Evolutionary conservation across 2,797 vertebrate species (phyloP), one percentile per base, ranked within the genome.

Genomic region (Lacerta agilis): DNA sequence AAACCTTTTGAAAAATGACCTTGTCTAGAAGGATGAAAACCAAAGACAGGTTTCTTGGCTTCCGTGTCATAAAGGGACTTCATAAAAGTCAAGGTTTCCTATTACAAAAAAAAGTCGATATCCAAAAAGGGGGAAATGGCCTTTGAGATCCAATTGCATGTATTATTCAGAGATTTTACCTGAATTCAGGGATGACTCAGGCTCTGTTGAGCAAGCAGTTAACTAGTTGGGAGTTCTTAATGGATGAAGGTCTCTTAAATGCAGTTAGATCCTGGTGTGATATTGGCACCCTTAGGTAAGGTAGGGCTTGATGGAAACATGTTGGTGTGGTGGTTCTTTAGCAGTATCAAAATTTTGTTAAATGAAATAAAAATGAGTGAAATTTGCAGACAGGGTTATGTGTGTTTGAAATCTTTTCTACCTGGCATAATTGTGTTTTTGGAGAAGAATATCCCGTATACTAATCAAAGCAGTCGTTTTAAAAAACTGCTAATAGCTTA

Each of bases 51-150:
- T 91, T 93, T 92, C 95, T 89, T 94, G 94, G 87, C 89, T 95
- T 92, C 93, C 55, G 94, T 87, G 89, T 96, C 95, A 96, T 96
- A 97, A 96, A 95, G 95, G 94, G 88, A 86, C 94, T 93, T 96
- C 97, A 97, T 96, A 96, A 97, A 97, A 96, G 93, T 94, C 94
- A 93, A 93, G 91, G 92, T 94, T 97, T 90, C 95, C 90, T 93
- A 90, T 96, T 96, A 97, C 95, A 97, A 97, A 97, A 94, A 45
- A 96, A 86, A 89, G 93, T 72, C 91, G 94, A 49, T 0, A 95
- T 89, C 58, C 29, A 93, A 89, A 97, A 93, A 95, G 92, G 89
- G 49, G 91, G 90, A 87, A 89, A 88, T 82, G 82, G 87, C 25
- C 90, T 93, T 90, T 85, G 89, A 75, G 80, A 95, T 86, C 86